Base-by-base conservation (phyloP, 2,888 invertebrate genomes). In the Dione vanillae region DNA sequence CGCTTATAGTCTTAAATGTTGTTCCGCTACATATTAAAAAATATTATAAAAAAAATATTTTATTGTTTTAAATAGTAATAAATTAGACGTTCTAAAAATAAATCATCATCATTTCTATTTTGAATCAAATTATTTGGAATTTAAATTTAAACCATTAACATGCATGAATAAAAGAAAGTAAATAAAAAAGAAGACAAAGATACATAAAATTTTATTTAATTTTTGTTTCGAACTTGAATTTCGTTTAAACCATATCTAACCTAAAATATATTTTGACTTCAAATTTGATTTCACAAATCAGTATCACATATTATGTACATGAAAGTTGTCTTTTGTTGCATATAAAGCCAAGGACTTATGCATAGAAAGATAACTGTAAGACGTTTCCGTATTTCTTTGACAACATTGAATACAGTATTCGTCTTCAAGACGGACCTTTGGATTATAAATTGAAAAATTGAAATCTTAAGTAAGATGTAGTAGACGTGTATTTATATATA, bases 331-430 rank as follows among this genome's bases (percentile, higher is more conserved):
- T 45, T 35, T 61, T 61, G 27, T 61, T 1, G 7, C 3, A n/a
- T 27, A 45, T 27, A 27, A 45, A 61, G 61, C 45, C 61, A 37
- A 56, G 37, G 56, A 56, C 45, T 61, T 61, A 45, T 61, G 61
- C 43, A 43, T 45, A 45, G 43, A 61, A 59, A 59, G 20, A 43
- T 45, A 45, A 45, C 61, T 45, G 56, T 43, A 43, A 43, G 43
- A n/a, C 59, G 45, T 20, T 43, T 45, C 20, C n/a, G n/a, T 61
- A 16, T 45, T 45, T 61, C 61, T 35, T 45, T 45, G 61, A 61
- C 45, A 45, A 27, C 37, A 37, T 56, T 56, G 56, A 56, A 56
- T 37, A 37, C 37, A 54, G n/a, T 12, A 37, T 56, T 56, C 16
- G 37, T 56, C 27, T 27, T 27, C 27, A 27, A 27, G 27, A 5